Percentiles rank a stretch among this genome's conserved stretches.
These are phyloP conservation scores for Apotomis turbidana DNA, from an alignment of 2,888 invertebrate species.

Conservation along the genomic window DNA sequence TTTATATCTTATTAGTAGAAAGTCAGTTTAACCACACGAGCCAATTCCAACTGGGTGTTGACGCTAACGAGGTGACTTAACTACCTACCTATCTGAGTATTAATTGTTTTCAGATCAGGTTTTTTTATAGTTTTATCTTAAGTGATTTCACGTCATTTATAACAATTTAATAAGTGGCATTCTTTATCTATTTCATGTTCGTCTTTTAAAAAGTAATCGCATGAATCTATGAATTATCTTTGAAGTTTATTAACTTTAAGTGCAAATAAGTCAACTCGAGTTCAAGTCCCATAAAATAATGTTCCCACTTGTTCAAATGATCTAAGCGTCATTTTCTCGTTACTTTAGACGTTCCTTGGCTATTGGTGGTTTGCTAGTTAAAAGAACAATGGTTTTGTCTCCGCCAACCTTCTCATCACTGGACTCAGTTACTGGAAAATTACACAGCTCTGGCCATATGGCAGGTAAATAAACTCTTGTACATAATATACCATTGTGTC, in stretches of 20 bases:
- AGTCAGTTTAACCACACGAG: slow-evolving; percentile 56
- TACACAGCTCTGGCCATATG: slow-evolving; percentile 64
- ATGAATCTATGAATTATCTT: too few species aligned
- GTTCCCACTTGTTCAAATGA: too few species aligned
- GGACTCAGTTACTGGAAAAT: slow-evolving; percentile 76
- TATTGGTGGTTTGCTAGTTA: slow-evolving; percentile 31
- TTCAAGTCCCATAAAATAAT: too few species aligned
- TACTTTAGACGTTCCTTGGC: neutral
- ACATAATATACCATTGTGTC: slow-evolving; percentile 49
- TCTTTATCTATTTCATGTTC: neutral
- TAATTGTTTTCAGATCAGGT: slow-evolving; percentile 27
- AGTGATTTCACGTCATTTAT: slow-evolving; percentile 32
- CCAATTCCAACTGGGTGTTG: slow-evolving; percentile 49
- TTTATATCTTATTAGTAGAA: slow-evolving; percentile 60
- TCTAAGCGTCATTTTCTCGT: neutral
- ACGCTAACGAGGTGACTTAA: slow-evolving; percentile 33
- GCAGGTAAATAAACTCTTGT: slow-evolving; percentile 47
- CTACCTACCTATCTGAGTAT: slow-evolving; percentile 19
- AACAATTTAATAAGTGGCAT: slow-evolving; percentile 15
- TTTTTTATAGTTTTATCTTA: slow-evolving; percentile 34
- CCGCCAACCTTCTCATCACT: slow-evolving; percentile 70
- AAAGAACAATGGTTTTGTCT: slow-evolving; percentile 71
- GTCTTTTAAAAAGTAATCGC: too few species aligned
- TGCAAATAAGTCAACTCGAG: neutral
- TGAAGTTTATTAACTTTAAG: neutral